Conservation (phyloP, 2,797 vertebrate species). For the Paramormyrops hopkinsi region DNA sequence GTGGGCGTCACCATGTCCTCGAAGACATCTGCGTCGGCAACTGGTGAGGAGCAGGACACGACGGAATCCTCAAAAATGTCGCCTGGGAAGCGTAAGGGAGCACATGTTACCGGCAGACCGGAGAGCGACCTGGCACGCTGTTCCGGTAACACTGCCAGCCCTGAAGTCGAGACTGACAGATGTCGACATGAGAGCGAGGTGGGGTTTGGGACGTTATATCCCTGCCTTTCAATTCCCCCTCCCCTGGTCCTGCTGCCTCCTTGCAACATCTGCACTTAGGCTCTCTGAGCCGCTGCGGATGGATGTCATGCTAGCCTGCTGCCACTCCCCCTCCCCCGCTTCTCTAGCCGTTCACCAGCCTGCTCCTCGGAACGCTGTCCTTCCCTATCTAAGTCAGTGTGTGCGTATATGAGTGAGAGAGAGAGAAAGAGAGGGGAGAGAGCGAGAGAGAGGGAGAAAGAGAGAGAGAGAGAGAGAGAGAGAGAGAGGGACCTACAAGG, state of each 20-base stretch:
- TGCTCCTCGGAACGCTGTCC: constrained; percentile 48
- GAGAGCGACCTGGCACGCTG: not conserved
- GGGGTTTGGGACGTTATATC: constrained; percentile 11
- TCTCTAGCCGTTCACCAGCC: constrained; percentile 45
- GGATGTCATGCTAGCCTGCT: constrained; percentile 45
- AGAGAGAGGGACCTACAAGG: not conserved
- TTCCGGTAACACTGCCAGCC: not conserved
- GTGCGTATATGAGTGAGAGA: constrained; percentile 9
- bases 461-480: constrained; percentile 9
- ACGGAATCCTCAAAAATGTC: constrained; percentile 68
- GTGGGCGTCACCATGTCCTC: constrained; percentile 75
- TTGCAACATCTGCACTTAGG: constrained; percentile 50
- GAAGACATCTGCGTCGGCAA: constrained; percentile 51
- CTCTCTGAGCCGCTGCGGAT: constrained; percentile 56
- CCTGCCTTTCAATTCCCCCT: constrained; percentile 34
- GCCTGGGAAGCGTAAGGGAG: constrained; percentile 49
- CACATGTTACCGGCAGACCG: constrained; percentile 7
- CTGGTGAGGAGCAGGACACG: constrained; percentile 49
- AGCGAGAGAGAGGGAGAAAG: not conserved
- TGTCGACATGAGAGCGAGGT: constrained; percentile 28
- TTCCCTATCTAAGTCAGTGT: constrained; percentile 33
- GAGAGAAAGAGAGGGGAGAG: constrained; percentile 7
- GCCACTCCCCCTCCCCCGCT: constrained; percentile 35
- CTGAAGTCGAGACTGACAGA: constrained; percentile 19
- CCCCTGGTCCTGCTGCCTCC: constrained; percentile 35